Conservation (phyloP, 2,797 vertebrate genomes). For the Acipenser transmontanus region DNA sequence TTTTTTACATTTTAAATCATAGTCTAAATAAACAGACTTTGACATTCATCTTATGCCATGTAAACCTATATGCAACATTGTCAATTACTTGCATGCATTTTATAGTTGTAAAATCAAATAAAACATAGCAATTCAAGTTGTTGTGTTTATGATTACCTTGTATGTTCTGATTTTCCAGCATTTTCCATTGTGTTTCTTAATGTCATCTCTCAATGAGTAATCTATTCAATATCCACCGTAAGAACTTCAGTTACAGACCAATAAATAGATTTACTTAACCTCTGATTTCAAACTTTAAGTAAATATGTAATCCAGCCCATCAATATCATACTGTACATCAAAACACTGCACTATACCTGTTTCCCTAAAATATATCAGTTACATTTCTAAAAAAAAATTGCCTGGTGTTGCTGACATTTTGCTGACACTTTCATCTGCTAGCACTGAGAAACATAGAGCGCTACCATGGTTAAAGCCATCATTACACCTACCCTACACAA, state of each 20-base stretch:
- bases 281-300: slow-evolving; percentile 36
- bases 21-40: slow-evolving; percentile 9
- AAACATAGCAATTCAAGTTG: slow-evolving; percentile 66
- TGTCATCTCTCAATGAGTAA: slow-evolving; percentile 14
- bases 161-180: slow-evolving; percentile 27
- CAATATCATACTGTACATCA: slow-evolving; percentile 25
- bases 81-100: slow-evolving; percentile 74
- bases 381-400: too few species aligned
- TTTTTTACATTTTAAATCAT: slow-evolving; percentile 20
- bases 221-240: slow-evolving; percentile 46
- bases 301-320: slow-evolving; percentile 21
- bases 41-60: slow-evolving; percentile 31
- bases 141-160: slow-evolving; percentile 49
- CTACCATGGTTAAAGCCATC: too few species aligned
- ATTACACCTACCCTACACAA: too few species aligned
- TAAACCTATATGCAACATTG: slow-evolving; percentile 59
- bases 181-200: slow-evolving; percentile 32
- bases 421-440: too few species aligned
- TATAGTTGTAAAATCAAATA: slow-evolving; percentile 63
- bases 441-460: too few species aligned
- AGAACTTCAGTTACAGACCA: slow-evolving; percentile 45
- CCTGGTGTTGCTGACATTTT: too few species aligned
- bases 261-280: slow-evolving; percentile 52
- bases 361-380: too few species aligned
- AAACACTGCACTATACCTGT: slow-evolving; percentile 21